Conservation (phyloP, 2,113 vertebrate species). For the Tringa solitaria region DNA sequence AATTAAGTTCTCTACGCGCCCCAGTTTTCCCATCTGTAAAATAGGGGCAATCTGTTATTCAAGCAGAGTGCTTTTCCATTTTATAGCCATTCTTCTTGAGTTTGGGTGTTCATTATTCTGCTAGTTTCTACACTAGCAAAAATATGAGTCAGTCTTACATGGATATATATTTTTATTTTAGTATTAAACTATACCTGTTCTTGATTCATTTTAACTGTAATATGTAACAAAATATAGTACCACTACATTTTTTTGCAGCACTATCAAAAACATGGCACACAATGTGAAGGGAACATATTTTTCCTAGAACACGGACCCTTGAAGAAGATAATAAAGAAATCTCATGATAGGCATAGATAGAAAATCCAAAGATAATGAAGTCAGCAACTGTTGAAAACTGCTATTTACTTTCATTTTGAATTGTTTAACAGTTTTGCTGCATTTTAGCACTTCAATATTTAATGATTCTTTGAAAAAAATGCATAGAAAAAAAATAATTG, state of each 20-base stretch:
- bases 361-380: neutral
- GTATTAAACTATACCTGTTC: neutral
- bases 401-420: neutral
- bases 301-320: neutral
- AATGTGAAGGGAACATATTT: neutral
- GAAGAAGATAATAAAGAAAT: neutral
- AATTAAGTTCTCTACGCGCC: conserved; percentile 44
- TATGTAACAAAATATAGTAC: neutral
- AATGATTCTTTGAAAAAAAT: neutral
- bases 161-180: neutral
- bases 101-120: neutral
- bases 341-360: neutral
- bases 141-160: neutral
- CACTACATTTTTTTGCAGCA: neutral
- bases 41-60: conserved; percentile 41
- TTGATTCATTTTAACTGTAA: neutral
- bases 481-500: neutral
- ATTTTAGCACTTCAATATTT: neutral
- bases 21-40: conserved; percentile 56
- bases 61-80: conserved; percentile 7
- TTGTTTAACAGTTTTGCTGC: neutral
- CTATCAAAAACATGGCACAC: neutral
- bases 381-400: neutral
- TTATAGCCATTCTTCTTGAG: neutral
- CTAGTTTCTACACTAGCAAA: neutral